Percentiles rank a stretch among this genome's conserved stretches.
Evolutionary conservation across 2,888 invertebrate species (phyloP).

Genomic region (Lamproptera curius): DNA sequence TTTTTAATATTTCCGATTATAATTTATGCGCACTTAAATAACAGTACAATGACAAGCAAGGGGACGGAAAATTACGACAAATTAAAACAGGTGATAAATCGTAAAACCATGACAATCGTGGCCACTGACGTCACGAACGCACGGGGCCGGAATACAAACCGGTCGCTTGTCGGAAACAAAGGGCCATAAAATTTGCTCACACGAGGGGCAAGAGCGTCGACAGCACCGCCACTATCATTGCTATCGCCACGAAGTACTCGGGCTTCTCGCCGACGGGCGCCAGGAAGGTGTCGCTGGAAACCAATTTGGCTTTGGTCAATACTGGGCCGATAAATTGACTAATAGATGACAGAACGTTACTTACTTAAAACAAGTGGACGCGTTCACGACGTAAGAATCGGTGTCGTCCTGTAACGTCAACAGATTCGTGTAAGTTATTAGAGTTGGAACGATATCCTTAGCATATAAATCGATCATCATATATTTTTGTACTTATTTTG

Average conservation of each 20-base stretch:
- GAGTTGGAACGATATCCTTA: too few species aligned
- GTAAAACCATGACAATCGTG: slow-evolving; percentile 45
- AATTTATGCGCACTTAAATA: too few species aligned
- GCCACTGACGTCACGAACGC: slow-evolving; percentile 3
- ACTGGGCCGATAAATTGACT: slow-evolving; percentile 8
- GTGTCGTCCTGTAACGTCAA: slow-evolving; percentile 28
- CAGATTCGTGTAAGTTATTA: too few species aligned
- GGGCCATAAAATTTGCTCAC: slow-evolving; percentile 44
- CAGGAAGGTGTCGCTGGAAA: slow-evolving; percentile 56
- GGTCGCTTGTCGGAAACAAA: slow-evolving; percentile 21
- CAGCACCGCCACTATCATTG: slow-evolving; percentile 48
- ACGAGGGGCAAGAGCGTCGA: slow-evolving; percentile 59
- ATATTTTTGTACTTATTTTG: background rate
- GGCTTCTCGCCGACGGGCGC: slow-evolving; percentile 46
- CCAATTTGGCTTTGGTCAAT: too few species aligned
- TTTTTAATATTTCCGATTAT: too few species aligned
- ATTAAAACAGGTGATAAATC: too few species aligned
- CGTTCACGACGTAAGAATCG: slow-evolving; percentile 25
- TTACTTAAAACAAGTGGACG: slow-evolving; percentile 42
- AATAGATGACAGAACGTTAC: slow-evolving; percentile 9
- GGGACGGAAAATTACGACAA: too few species aligned
- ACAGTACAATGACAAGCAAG: too few species aligned
- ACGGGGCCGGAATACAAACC: slow-evolving; percentile 10
- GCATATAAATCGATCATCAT: background rate
- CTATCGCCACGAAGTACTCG: slow-evolving; percentile 52